Base-by-base conservation (phyloP, 2,113 vertebrate species). In the Ellobius talpinus region DNA sequence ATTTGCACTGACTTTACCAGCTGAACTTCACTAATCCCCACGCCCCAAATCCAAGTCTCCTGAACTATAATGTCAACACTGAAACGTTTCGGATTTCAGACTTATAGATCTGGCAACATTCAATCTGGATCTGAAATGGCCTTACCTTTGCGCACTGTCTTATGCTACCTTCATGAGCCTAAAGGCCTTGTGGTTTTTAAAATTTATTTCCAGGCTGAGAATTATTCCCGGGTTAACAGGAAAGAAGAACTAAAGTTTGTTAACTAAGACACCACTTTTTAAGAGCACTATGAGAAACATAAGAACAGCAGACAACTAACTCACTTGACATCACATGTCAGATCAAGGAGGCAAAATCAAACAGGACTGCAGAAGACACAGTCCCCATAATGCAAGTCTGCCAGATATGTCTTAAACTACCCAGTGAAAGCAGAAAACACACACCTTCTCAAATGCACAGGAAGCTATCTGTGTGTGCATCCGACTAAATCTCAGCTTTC, bases 311-410 rank as follows among this genome's bases (percentile, higher is more conserved):
- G 31, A 89, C 66, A 31, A 89, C 26, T 63, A 74, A 70, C 19
- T 13, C n/a, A 66, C 2, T 91, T 94, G 77, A 17, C 7, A 84
- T 77, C 63, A n/a, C 16, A 89, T 3, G 14, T 58, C 45, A 77
- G 89, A 89, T 77, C 3, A 84, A 93, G 55, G 7, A 93, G 36
- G 39, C 39, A 97, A 93, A 95, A 90, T 79, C 24, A 78, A 88
- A 36, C 12, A 77, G 4, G 5, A 91, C 39, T 74, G 23, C 0
- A 92, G 36, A 47, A 72, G 23, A 39, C 31, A 68, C 5, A 87
- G 3, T 65, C 78, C 17, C 84, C 7, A 65, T 24, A 82, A 90
- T 7, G 12, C 14, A 45, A 45, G 88, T n/a, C 73, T 86, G 5
- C 19, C 29, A 78, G 42, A 58, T 45, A 58, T 0, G 4, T n/a